Conservation (phyloP, 2,888 invertebrate species). For the Ormyrus pomaceus region DNA sequence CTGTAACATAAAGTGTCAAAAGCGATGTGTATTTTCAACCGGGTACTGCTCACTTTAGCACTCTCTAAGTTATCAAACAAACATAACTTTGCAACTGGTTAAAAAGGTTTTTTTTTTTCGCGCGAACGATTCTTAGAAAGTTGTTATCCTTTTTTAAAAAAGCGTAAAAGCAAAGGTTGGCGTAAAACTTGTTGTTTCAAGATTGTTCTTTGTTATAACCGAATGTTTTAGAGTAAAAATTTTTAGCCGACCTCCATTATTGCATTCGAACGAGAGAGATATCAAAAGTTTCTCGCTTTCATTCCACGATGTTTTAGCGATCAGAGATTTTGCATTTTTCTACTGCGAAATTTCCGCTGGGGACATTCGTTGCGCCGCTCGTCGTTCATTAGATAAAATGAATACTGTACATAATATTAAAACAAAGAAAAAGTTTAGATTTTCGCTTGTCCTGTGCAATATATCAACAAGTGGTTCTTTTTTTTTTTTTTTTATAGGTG, state of each 20-base stretch:
- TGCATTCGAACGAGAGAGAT: not conserved
- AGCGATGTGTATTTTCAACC: conserved; percentile 7
- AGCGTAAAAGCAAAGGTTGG: not conserved
- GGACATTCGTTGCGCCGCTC: conserved; percentile 45
- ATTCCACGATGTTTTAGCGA: conserved; percentile 35
- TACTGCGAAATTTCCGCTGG: conserved; percentile 30
- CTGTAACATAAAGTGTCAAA: conserved; percentile 28
- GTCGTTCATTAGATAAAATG: conserved; percentile 43
- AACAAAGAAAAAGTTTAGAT: conserved; percentile 18
- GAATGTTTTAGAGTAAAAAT: conserved; percentile 6
- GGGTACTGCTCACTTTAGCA: conserved; percentile 47
- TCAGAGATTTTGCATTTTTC: conserved; percentile 48
- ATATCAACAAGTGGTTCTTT: conserved; percentile 27
- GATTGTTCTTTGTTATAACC: conserved; percentile 10
- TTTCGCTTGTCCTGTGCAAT: conserved; percentile 47
- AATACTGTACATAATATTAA: conserved; percentile 25
- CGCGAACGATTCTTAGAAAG: not conserved
- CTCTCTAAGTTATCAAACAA: conserved; percentile 39
- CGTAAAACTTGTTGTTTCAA: conserved; percentile 3
- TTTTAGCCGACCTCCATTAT: conserved; percentile 6
- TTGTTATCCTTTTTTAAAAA: conserved; percentile 17
- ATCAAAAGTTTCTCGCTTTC: conserved; percentile 28
- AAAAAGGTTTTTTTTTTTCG: conserved; percentile 21
- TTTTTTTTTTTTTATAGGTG: conserved; percentile 40
- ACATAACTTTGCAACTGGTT: conserved; percentile 21